Percentiles rank a stretch among this genome's conserved stretches.
Evolutionary conservation across 2,113 vertebrate species (phyloP).

Genomic region (Nesoenas mayeri): DNA sequence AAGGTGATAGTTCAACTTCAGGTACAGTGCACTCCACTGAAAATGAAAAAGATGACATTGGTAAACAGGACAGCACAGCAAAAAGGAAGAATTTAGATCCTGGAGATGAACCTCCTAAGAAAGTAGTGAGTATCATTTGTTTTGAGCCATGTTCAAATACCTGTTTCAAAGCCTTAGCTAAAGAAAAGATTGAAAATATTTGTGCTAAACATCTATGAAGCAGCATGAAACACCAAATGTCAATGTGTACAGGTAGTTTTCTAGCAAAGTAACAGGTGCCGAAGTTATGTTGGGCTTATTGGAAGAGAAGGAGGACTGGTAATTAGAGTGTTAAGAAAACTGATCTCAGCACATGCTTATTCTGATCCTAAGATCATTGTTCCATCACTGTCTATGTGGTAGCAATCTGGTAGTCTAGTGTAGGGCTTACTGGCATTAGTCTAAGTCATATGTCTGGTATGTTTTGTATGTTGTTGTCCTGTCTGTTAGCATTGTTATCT

Average conservation of each 20-base stretch:
- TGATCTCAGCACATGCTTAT: not conserved
- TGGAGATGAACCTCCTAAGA: slow-evolving; percentile 54
- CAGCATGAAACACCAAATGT: not conserved
- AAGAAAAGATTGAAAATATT: not conserved
- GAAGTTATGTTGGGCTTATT: not conserved
- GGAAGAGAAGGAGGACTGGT: not conserved
- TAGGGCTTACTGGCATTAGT: not conserved
- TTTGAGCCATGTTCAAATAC: not conserved
- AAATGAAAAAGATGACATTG: not conserved
- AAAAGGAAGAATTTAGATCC: slow-evolving; percentile 31
- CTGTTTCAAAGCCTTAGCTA: not conserved
- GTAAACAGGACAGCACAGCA: not conserved
- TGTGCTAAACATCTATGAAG: not conserved
- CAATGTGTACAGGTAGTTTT: not conserved
- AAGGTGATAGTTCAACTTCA: slow-evolving; percentile 22
- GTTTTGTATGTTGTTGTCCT: not conserved
- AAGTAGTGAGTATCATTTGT: slow-evolving; percentile 49
- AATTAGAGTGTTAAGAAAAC: not conserved
- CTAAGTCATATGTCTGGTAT: rapidly evolving
- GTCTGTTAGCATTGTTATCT: not conserved
- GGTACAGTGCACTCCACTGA: not conserved
- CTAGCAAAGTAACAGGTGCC: not conserved
- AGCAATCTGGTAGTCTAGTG: not conserved
- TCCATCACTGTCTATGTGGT: rapidly evolving
- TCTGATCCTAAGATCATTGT: not conserved